Evolutionary conservation across 2,888 invertebrate genomes (phyloP).

Genomic region (Chymomyza procnemis): DNA sequence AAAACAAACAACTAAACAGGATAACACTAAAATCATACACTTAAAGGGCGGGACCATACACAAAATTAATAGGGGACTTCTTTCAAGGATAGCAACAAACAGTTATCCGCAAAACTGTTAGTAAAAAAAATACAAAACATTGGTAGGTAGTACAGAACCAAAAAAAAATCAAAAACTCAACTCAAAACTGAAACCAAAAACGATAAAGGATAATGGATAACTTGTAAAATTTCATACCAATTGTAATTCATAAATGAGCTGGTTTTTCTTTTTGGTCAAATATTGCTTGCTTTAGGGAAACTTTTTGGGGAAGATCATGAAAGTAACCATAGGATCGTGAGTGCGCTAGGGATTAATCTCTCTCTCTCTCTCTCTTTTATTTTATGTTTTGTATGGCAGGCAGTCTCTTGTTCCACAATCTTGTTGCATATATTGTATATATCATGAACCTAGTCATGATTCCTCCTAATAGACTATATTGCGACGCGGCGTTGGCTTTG

Average conservation of each 20-base stretch:
- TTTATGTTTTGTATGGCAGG: slow-evolving; percentile 16
- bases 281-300: neutral
- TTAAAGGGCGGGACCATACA: neutral
- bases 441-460: neutral
- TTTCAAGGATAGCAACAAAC: slow-evolving; percentile 8
- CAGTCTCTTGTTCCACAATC: slow-evolving; percentile 15
- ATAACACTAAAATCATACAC: slow-evolving; percentile 5
- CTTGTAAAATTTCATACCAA: slow-evolving; percentile 40
- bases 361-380: too few relatives aligned
- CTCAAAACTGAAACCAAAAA: neutral
- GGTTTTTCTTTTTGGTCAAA: slow-evolving; percentile 11
- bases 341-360: neutral
- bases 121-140: neutral
- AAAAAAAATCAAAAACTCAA: slow-evolving; percentile 10
- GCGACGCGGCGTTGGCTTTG: slow-evolving; percentile 60
- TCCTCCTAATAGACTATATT: slow-evolving; percentile 72
- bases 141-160: neutral
- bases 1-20: neutral
- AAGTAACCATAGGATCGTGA: neutral
- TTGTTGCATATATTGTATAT: too few relatives aligned
- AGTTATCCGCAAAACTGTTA: neutral
- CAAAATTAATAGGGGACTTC: neutral
- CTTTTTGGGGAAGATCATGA: neutral
- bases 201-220: neutral
- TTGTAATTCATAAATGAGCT: slow-evolving; percentile 17